Evolutionary conservation across 2,797 vertebrate genomes (phyloP).

Genomic region (Enteromius mattozi): DNA sequence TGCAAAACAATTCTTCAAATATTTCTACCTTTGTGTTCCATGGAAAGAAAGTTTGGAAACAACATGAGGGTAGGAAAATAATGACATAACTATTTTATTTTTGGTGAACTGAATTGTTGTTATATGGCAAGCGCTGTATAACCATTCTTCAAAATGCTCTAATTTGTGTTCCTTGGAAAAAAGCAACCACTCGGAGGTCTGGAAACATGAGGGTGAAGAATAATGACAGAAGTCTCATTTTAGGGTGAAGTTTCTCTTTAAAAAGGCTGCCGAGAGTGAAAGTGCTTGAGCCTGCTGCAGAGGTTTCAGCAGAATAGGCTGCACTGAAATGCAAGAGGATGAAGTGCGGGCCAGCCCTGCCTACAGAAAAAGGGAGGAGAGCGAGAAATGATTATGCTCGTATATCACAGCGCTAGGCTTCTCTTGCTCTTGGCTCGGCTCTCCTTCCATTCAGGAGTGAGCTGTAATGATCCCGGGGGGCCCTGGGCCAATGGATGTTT

Average conservation of each 20-base stretch:
- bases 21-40: not conserved
- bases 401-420: constrained; percentile 70
- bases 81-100: not conserved
- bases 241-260: not conserved
- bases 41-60: not conserved
- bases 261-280: not conserved
- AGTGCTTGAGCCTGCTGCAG: constrained; percentile 7
- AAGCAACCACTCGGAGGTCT: not conserved
- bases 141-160: not conserved
- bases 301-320: not conserved
- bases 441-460: constrained; percentile 51
- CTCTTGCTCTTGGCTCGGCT: constrained; percentile 51
- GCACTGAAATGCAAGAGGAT: constrained; percentile 42
- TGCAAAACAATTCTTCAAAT: not conserved
- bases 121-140: not conserved
- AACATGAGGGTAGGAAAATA: not conserved
- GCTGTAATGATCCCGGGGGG: constrained; percentile 69
- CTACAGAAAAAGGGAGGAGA: constrained; percentile 45
- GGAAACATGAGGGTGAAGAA: not conserved
- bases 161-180: not conserved
- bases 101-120: not conserved
- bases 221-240: not conserved
- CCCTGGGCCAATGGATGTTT: constrained; percentile 72
- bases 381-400: constrained; percentile 66
- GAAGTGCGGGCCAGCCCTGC: constrained; percentile 47